Percentiles rank a stretch among this genome's conserved stretches.
phyloP scores from a whole-genome alignment of 1,140 invertebrate genomes.

The Temnothorax curvispinosus region DNA sequence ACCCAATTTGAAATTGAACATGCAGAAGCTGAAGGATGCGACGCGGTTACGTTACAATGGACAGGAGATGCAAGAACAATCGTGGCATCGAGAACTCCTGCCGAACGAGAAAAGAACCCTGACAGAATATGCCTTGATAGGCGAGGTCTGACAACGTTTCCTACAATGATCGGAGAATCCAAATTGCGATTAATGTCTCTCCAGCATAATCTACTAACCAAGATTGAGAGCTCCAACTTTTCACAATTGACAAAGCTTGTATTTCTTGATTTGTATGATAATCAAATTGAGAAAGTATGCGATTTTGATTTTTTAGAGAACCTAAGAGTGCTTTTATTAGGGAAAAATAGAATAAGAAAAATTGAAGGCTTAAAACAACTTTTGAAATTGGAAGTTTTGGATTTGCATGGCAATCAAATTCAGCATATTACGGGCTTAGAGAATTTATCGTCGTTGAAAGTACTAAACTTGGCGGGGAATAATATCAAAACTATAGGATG shows the following conservation, averaged over 20 bases:
- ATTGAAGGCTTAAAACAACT: constrained; percentile 91
- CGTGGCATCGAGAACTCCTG: constrained; percentile 88
- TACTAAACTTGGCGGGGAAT: constrained; percentile 96
- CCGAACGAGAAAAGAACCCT: constrained; percentile 91
- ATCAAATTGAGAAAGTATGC: constrained; percentile 94
- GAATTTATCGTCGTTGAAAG: constrained; percentile 90
- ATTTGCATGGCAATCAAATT: constrained; percentile 96
- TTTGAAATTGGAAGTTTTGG: constrained; percentile 93
- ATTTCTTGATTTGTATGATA: constrained; percentile 97
- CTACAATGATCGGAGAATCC: constrained; percentile 88
- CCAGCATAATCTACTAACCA: constrained; percentile 95
- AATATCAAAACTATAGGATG: constrained; percentile 91
- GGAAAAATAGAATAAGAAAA: constrained; percentile 92
- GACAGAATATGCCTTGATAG: constrained; percentile 92
- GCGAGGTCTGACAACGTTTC: constrained; percentile 91
- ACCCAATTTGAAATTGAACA: constrained; percentile 81
- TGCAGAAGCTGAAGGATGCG: constrained; percentile 78
- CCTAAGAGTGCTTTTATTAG: constrained; percentile 94
- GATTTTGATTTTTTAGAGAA: constrained; percentile 91
- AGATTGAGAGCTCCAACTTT: constrained; percentile 88
- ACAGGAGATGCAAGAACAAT: constrained; percentile 87
- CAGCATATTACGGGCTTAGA: constrained; percentile 88
- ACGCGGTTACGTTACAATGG: constrained; percentile 81
- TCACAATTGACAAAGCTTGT: constrained; percentile 91
- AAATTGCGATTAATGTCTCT: constrained; percentile 93